A percentile compares a stretch with the other conserved stretches of the same genome.
Conservation (phyloP, 1,140 invertebrate genomes). For the Nebria ingens region DNA sequence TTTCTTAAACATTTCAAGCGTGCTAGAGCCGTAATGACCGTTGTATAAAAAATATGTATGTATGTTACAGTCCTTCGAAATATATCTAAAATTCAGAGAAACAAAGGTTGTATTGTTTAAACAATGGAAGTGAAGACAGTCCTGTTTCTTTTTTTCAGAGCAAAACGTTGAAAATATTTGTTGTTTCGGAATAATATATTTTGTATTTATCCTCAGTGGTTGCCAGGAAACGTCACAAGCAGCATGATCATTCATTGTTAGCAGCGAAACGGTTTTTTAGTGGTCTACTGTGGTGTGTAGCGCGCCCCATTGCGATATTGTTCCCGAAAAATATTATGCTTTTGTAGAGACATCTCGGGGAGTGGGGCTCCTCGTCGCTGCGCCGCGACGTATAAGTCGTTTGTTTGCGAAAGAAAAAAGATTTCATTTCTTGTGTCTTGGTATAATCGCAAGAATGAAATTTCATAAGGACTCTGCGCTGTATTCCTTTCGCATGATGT, state of each 20-base stretch:
- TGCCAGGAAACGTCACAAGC: slow-evolving; percentile 18
- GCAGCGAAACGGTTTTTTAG: slow-evolving; percentile 14
- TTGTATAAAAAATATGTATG: background rate
- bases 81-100: background rate
- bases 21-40: no score
- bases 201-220: slow-evolving; percentile 22
- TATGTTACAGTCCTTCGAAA: background rate
- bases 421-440: no score
- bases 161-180: background rate
- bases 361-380: no score
- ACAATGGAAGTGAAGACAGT: background rate
- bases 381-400: no score
- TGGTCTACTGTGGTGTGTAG: no score
- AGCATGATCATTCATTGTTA: slow-evolving; percentile 23
- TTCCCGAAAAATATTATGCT: slow-evolving; percentile 20
- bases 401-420: no score
- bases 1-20: background rate
- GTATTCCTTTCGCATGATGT: background rate
- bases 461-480: no score
- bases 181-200: slow-evolving; percentile 21
- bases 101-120: background rate
- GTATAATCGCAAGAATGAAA: no score
- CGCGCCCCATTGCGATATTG: slow-evolving; percentile 20
- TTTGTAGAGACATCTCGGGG: slow-evolving; percentile 9
- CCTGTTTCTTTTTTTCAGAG: background rate